Evolutionary conservation across 2,113 vertebrate genomes (phyloP).

Genomic region (Syrrhaptes paradoxus): DNA sequence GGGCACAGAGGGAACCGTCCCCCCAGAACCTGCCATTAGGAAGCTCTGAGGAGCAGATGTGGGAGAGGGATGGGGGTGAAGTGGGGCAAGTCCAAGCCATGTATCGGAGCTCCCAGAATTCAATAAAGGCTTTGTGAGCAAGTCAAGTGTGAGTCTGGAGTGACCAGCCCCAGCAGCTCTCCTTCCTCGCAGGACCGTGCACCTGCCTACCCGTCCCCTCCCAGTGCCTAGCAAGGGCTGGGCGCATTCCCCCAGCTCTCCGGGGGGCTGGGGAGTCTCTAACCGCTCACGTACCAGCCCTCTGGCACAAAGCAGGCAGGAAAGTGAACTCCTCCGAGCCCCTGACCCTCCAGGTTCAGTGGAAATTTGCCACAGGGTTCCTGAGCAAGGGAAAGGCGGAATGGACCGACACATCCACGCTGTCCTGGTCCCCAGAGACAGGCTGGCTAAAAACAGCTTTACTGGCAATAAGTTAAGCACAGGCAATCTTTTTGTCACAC

Average conservation of each 20-base stretch:
- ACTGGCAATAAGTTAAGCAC: not conserved
- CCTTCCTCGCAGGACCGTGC: not conserved
- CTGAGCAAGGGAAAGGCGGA: not conserved
- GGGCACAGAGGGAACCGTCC: rapidly evolving
- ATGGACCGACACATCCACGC: rapidly evolving
- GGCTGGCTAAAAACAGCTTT: not conserved
- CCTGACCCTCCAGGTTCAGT: not conserved
- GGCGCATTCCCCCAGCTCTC: not conserved
- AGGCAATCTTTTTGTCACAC: not conserved
- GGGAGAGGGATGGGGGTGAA: not conserved
- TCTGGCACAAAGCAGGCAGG: not conserved
- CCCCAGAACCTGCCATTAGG: not conserved
- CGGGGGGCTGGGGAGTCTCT: not conserved
- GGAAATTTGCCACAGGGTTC: not conserved
- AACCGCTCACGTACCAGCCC: not conserved
- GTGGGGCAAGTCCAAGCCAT: not conserved
- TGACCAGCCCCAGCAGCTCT: not conserved
- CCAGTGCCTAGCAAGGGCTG: not conserved
- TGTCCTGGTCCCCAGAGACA: not conserved
- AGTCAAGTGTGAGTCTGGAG: not conserved
- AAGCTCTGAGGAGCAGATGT: not conserved
- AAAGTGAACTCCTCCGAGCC: not conserved
- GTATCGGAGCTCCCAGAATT: not conserved
- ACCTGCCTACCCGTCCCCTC: not conserved
- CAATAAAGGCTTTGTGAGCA: conserved; percentile 51